Percentiles rank a stretch among this genome's conserved stretches.
Evolutionary conservation across 2,888 invertebrate species (phyloP).

Genomic region (Papilio protenor): DNA sequence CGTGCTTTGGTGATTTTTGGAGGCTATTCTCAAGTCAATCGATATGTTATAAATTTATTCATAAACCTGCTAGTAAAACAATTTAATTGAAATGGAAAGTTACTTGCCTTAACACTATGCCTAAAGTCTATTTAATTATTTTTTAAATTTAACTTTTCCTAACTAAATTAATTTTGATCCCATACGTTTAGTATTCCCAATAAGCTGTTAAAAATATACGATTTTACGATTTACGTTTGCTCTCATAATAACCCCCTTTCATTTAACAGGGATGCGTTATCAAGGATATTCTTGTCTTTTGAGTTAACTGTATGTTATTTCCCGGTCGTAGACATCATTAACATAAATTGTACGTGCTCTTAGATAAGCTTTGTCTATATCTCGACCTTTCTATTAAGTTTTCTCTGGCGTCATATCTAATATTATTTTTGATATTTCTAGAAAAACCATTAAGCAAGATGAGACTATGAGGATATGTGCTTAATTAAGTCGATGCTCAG

Average conservation of each 20-base stretch:
- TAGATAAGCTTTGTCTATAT: constrained; percentile 50
- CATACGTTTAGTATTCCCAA: no score
- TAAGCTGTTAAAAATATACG: no score
- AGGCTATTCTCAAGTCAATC: constrained; percentile 54
- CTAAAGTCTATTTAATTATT: no score
- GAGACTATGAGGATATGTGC: no score
- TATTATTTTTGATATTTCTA: no score
- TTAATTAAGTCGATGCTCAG: neutral
- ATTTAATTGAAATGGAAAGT: neutral
- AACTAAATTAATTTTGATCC: no score
- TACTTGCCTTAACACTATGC: no score
- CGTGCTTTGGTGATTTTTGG: constrained; percentile 64
- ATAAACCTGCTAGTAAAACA: neutral
- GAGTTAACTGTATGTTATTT: constrained; percentile 72
- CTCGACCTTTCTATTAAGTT: constrained; percentile 69
- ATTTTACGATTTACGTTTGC: constrained; percentile 52
- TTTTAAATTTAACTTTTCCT: no score
- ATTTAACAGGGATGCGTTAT: constrained; percentile 72
- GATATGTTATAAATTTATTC: neutral
- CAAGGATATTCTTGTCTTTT: constrained; percentile 65
- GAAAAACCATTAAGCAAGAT: no score
- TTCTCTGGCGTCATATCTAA: constrained; percentile 54
- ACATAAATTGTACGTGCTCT: constrained; percentile 72
- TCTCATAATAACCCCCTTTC: constrained; percentile 64
- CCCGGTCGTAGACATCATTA: constrained; percentile 70